phyloP scores from a whole-genome alignment of 2,888 invertebrate genomes.

The Leptarthrus brevirostris region DNA sequence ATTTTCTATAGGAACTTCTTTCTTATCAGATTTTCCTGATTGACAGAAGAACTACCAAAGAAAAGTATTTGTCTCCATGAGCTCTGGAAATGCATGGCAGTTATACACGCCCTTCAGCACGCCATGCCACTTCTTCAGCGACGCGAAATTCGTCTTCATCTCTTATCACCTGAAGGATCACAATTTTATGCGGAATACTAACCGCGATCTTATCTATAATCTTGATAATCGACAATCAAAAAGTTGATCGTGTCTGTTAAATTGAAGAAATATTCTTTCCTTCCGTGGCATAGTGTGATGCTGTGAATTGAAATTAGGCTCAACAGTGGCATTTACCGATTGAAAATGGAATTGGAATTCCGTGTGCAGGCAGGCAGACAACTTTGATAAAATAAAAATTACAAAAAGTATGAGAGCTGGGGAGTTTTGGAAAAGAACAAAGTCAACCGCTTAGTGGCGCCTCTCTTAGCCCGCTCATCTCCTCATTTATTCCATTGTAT shows the following conservation, averaged over 20 bases:
- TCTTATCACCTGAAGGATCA: constrained; percentile 12
- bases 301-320: constrained; percentile 37
- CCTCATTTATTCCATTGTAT: constrained; percentile 48
- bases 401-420: background rate
- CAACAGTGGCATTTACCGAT: background rate
- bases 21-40: no score
- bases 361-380: background rate
- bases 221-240: constrained; percentile 33
- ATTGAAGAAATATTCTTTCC: constrained; percentile 24
- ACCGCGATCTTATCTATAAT: constrained; percentile 30
- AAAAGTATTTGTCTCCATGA: background rate
- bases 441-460: constrained; percentile 18
- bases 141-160: constrained; percentile 4
- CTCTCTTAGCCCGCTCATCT: constrained; percentile 23
- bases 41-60: background rate
- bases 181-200: constrained; percentile 34
- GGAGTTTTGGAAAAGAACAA: background rate
- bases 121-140: background rate
- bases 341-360: no score
- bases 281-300: background rate
- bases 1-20: no score
- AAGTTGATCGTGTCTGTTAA: constrained; percentile 40
- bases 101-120: constrained; percentile 3
- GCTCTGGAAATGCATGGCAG: background rate
- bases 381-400: constrained; percentile 14